phyloP scores from a whole-genome alignment of 1,140 invertebrate species.

The Brachionus paranguensis region DNA sequence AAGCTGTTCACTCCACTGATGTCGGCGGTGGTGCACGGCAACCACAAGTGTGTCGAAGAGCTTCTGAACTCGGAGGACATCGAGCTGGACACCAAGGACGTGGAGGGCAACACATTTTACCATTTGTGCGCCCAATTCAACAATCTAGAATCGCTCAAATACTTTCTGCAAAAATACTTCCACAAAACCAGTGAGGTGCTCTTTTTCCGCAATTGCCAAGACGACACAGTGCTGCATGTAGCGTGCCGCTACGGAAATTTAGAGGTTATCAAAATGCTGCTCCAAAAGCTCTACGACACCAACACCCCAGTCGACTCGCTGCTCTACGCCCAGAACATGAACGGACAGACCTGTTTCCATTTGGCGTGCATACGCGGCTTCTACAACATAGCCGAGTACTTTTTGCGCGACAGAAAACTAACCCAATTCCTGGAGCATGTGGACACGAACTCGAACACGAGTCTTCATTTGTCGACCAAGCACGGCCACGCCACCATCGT shows the following conservation, averaged over 20 bases:
- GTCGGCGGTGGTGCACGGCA: constrained; percentile 7
- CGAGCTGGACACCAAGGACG: constrained; percentile 1
- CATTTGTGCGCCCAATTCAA: constrained; percentile 35
- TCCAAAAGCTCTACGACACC: constrained; percentile 11
- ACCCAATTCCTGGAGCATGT: constrained; percentile 14
- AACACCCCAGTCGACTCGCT: neutral
- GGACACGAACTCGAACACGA: constrained; percentile 32
- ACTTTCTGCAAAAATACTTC: constrained; percentile 21
- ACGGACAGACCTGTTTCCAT: constrained; percentile 35
- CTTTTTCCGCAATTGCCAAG: constrained; percentile 18
- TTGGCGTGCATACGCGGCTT: constrained; percentile 29
- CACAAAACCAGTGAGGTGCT: neutral
- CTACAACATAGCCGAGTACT: constrained; percentile 36
- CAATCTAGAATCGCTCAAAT: constrained; percentile 24
- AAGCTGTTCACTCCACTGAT: constrained; percentile 19
- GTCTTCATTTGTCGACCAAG: constrained; percentile 22
- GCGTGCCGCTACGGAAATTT: constrained; percentile 27
- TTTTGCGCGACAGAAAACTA: constrained; percentile 11
- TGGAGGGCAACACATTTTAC: constrained; percentile 9
- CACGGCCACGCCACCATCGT: constrained; percentile 23
- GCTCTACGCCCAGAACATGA: constrained; percentile 2
- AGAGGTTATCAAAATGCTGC: constrained; percentile 18
- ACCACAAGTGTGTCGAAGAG: constrained; percentile 32
- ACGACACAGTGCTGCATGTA: constrained; percentile 20
- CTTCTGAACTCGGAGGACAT: neutral